These are phyloP conservation scores for Prionailurus bengalensis DNA, from an alignment of 2,113 vertebrate genomes.

Conservation along the genomic window DNA sequence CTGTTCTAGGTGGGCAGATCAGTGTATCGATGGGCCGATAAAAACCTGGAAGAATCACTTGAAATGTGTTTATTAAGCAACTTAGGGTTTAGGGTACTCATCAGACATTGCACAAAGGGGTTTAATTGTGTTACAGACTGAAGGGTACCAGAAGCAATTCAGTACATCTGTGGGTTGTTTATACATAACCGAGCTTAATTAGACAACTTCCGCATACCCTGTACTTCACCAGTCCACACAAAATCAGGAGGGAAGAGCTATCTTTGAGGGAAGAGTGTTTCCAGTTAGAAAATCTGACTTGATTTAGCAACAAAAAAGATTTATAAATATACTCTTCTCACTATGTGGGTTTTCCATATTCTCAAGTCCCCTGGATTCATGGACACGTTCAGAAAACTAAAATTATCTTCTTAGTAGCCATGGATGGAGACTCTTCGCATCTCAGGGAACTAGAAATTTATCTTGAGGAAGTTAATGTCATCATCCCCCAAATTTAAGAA, in stretches of 20 bases:
- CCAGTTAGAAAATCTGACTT: not conserved
- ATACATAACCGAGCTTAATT: slow-evolving; percentile 33
- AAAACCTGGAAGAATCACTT: slow-evolving; percentile 48
- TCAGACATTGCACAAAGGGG: slow-evolving; percentile 68
- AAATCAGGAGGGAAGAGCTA: not conserved
- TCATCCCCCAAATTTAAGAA: not conserved
- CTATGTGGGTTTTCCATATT: slow-evolving; percentile 29
- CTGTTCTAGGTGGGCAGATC: not conserved
- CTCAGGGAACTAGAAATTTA: slow-evolving; percentile 27
- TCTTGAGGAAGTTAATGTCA: not conserved
- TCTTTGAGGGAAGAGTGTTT: not conserved
- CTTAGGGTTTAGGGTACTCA: slow-evolving; percentile 46
- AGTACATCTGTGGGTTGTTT: slow-evolving; percentile 52
- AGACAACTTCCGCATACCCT: slow-evolving; percentile 27
- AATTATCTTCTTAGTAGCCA: slow-evolving; percentile 30
- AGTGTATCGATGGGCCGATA: not conserved
- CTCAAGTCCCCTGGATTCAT: slow-evolving; percentile 27
- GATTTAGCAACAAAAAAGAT: slow-evolving; percentile 35
- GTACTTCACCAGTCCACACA: slow-evolving; percentile 47
- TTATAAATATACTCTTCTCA: slow-evolving; percentile 58
- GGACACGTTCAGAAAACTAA: slow-evolving; percentile 70
- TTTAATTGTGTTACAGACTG: slow-evolving; percentile 77
- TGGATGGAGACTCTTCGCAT: not conserved
- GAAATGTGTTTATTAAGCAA: slow-evolving; percentile 73
- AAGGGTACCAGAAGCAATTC: slow-evolving; percentile 65